Conservation (phyloP, 2,888 invertebrate species). For the Galerucella nymphaeae region DNA sequence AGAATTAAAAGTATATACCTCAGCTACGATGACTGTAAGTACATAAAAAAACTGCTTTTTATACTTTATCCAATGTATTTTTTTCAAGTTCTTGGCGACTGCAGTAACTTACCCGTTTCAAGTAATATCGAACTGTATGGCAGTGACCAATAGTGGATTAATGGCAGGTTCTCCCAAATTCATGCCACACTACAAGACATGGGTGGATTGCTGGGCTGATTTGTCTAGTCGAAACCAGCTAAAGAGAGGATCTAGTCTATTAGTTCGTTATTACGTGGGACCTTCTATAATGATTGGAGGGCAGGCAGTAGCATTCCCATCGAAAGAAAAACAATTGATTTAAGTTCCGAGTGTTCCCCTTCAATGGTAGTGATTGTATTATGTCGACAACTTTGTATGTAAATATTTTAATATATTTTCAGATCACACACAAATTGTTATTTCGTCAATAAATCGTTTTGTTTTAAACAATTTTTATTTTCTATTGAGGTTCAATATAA, state of each 20-base stretch:
- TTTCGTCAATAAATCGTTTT: constrained; percentile 39
- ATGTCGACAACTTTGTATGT: constrained; percentile 42
- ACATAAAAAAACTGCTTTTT: constrained; percentile 12
- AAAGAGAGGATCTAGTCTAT: constrained; percentile 86
- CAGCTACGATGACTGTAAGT: constrained; percentile 71
- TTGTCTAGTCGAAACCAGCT: constrained; percentile 79
- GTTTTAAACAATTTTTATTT: neutral
- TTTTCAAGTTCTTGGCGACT: constrained; percentile 77
- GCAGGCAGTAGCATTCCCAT: constrained; percentile 52
- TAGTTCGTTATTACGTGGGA: constrained; percentile 79
- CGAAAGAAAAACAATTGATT: constrained; percentile 35
- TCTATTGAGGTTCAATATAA: neutral
- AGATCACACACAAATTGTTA: constrained; percentile 30
- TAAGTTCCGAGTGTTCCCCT: constrained; percentile 26
- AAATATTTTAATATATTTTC: constrained; percentile 47
- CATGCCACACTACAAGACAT: constrained; percentile 84
- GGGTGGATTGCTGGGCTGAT: constrained; percentile 88
- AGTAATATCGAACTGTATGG: constrained; percentile 92
- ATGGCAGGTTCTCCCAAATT: constrained; percentile 84
- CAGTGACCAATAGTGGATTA: constrained; percentile 83
- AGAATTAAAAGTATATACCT: constrained; percentile 70
- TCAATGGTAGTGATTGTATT: constrained; percentile 35
- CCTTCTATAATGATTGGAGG: constrained; percentile 63
- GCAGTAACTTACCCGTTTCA: constrained; percentile 92
- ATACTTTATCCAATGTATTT: constrained; percentile 9